phyloP scores from a whole-genome alignment of 2,113 vertebrate species.

The Campylomormyrus tamandua region DNA sequence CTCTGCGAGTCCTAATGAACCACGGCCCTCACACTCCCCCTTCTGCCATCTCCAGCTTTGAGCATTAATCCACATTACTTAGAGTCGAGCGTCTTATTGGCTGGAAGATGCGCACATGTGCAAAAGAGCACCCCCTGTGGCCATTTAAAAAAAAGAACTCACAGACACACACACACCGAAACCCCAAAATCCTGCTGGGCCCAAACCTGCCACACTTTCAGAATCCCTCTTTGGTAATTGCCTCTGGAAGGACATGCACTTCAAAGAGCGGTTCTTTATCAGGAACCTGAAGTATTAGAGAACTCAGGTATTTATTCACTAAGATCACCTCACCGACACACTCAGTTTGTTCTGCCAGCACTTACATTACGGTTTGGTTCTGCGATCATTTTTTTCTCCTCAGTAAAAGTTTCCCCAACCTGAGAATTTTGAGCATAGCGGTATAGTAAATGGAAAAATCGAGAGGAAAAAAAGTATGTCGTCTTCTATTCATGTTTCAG shows the following conservation, averaged over 20 bases:
- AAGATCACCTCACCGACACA: background rate
- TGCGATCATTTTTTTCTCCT: background rate
- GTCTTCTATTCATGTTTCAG: background rate
- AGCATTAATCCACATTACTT: slow-evolving; percentile 7
- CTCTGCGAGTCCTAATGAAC: background rate
- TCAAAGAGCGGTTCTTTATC: slow-evolving; percentile 10
- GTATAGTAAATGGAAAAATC: background rate
- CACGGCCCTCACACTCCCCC: background rate
- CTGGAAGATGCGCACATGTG: background rate
- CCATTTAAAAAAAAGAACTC: slow-evolving; percentile 16
- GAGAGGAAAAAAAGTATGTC: background rate
- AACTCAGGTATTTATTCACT: background rate
- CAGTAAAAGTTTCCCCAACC: background rate
- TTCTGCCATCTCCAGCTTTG: background rate
- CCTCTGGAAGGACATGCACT: background rate
- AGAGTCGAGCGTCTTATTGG: slow-evolving; percentile 1
- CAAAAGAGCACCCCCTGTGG: background rate
- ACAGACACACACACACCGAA: background rate
- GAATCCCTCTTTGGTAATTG: background rate
- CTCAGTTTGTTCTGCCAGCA: slow-evolving; percentile 5
- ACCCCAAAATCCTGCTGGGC: background rate
- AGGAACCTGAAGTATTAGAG: background rate
- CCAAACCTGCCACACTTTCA: background rate
- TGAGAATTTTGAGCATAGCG: background rate
- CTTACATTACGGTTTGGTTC: background rate